phyloP scores from a whole-genome alignment of 2,113 vertebrate genomes.

The Tympanuchus pallidicinctus region DNA sequence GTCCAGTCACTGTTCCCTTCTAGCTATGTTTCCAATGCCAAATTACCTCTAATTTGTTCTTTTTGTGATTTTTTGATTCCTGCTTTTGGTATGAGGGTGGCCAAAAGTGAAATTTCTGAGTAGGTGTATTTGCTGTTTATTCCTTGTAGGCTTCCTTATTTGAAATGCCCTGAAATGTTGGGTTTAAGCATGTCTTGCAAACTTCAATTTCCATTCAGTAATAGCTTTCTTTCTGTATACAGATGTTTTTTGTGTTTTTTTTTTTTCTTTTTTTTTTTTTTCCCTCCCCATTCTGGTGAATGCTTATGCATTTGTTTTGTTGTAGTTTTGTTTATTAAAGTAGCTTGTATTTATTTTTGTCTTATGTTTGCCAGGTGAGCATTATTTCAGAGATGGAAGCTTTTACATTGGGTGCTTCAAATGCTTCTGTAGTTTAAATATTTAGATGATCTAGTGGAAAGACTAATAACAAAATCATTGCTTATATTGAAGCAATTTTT shows the following conservation, averaged over 20 bases:
- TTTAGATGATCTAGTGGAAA: conserved; percentile 3
- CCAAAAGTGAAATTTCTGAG: neutral
- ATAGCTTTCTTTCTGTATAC: neutral
- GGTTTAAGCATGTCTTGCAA: neutral
- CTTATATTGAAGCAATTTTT: neutral
- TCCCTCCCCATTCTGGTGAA: neutral
- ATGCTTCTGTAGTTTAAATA: conserved; percentile 8
- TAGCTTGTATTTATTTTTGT: conserved; percentile 13
- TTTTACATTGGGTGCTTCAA: neutral
- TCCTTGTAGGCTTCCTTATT: neutral
- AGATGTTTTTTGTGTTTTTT: neutral
- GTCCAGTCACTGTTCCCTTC: neutral
- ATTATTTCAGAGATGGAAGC: neutral
- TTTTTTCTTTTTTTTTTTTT: neutral
- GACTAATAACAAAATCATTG: neutral
- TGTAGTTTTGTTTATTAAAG: neutral
- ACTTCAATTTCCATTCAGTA: neutral
- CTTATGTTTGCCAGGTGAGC: neutral
- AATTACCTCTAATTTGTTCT: neutral
- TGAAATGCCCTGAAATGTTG: neutral
- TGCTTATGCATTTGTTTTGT: neutral
- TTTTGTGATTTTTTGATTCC: neutral
- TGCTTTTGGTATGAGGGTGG: neutral
- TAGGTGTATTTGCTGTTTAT: neutral
- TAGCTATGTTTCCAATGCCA: neutral